Conservation (phyloP, 2,113 vertebrate species). For the Albula goreensis region DNA sequence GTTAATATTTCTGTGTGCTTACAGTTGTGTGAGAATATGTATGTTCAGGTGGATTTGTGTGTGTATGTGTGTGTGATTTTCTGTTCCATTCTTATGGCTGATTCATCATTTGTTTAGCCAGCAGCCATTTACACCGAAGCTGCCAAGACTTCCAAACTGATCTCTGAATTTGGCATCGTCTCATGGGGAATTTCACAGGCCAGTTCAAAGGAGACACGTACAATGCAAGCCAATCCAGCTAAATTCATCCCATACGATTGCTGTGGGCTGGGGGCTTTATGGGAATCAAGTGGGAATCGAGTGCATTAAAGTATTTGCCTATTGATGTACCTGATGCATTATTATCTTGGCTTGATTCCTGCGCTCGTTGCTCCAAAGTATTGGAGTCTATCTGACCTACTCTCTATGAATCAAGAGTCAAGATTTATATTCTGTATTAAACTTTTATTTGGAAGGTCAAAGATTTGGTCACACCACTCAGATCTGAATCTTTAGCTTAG, state of each 20-base stretch:
- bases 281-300: too few species aligned
- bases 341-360: too few species aligned
- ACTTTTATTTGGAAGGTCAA: neutral
- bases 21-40: constrained; percentile 15
- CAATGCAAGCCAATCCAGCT: neutral
- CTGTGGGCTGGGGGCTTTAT: too few species aligned
- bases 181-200: neutral
- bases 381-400: too few species aligned
- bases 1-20: neutral
- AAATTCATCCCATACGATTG: neutral
- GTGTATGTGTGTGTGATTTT: neutral
- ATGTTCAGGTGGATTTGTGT: neutral
- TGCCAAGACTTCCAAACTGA: neutral
- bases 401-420: neutral
- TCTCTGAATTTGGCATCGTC: neutral
- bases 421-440: neutral
- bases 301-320: too few species aligned
- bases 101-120: neutral
- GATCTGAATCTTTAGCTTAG: neutral
- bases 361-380: too few species aligned
- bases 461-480: neutral
- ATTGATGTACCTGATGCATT: too few species aligned
- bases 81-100: neutral
- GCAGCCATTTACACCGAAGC: constrained; percentile 3
- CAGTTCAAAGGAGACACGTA: neutral